Evolutionary conservation across 2,113 vertebrate genomes (phyloP).

Genomic region (Leptosomus discolor): DNA sequence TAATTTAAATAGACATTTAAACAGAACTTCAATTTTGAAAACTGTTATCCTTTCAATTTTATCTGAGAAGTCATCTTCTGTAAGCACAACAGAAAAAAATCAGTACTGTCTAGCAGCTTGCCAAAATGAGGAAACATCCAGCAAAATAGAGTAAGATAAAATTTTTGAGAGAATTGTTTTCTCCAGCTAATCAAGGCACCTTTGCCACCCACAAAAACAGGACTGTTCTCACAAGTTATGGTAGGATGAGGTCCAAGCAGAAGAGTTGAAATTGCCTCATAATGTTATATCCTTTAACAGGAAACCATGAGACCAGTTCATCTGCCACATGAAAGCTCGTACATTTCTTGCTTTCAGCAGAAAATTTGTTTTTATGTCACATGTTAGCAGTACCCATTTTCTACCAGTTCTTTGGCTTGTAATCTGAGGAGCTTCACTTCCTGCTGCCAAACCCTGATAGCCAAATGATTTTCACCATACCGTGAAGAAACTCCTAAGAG

Average conservation of each 20-base stretch:
- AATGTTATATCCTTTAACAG: neutral
- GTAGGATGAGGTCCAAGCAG: neutral
- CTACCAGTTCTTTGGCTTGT: neutral
- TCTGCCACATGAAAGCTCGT: neutral
- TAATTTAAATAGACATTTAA: neutral
- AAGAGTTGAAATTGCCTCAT: neutral
- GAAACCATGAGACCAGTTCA: neutral
- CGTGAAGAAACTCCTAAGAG: neutral
- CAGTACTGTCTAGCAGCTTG: neutral
- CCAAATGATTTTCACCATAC: neutral
- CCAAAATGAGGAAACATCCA: neutral
- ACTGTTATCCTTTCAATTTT: neutral
- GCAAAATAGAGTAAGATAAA: neutral
- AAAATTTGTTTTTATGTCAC: neutral
- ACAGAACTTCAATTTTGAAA: neutral
- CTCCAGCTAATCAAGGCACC: neutral
- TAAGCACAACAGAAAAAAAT: neutral
- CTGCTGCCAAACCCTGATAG: neutral
- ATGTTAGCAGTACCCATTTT: neutral
- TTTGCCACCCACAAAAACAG: neutral
- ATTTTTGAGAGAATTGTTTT: neutral
- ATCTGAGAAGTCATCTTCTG: neutral
- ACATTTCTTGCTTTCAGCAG: neutral
- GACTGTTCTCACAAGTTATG: neutral
- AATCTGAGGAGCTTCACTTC: neutral